phyloP scores from a whole-genome alignment of 2,113 vertebrate species.

The Aphyosemion australe region DNA sequence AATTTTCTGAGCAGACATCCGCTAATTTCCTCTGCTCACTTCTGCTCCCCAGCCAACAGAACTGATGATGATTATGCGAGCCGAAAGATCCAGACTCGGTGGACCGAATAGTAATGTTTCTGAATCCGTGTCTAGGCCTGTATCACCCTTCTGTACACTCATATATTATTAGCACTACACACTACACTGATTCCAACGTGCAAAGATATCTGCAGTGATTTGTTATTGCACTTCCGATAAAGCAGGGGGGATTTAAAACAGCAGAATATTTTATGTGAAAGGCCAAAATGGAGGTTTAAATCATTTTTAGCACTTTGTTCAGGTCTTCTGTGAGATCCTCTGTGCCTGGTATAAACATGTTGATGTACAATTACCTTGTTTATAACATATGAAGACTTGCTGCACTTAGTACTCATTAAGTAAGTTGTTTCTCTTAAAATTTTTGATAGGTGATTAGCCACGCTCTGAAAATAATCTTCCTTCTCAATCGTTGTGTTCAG shows the following conservation, averaged over 20 bases:
- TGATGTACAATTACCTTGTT: background rate
- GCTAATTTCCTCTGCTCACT: slow-evolving; percentile 23
- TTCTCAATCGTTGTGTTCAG: too few species aligned
- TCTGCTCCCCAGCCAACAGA: slow-evolving; percentile 21
- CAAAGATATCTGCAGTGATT: background rate
- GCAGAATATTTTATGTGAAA: background rate
- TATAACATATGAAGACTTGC: background rate
- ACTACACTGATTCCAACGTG: slow-evolving; percentile 1
- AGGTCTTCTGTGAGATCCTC: background rate
- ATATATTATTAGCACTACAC: background rate
- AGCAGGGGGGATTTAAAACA: background rate
- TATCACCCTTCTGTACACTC: slow-evolving; percentile 5
- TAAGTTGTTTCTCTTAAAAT: background rate
- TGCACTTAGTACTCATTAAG: too few species aligned
- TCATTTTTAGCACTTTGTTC: background rate
- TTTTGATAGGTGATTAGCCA: too few species aligned
- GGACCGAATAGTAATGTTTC: slow-evolving; percentile 18
- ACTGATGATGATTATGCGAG: slow-evolving; percentile 50
- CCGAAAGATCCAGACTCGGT: slow-evolving; percentile 43
- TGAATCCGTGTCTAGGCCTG: slow-evolving; percentile 27
- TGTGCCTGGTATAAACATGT: background rate
- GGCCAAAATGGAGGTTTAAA: background rate
- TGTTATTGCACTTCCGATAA: background rate
- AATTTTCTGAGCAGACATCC: slow-evolving; percentile 24
- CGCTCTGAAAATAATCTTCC: too few species aligned